Percentiles rank a stretch among this genome's conserved stretches.
phyloP scores from a whole-genome alignment of 2,888 invertebrate species.

The Habroteleia sp. region DNA sequence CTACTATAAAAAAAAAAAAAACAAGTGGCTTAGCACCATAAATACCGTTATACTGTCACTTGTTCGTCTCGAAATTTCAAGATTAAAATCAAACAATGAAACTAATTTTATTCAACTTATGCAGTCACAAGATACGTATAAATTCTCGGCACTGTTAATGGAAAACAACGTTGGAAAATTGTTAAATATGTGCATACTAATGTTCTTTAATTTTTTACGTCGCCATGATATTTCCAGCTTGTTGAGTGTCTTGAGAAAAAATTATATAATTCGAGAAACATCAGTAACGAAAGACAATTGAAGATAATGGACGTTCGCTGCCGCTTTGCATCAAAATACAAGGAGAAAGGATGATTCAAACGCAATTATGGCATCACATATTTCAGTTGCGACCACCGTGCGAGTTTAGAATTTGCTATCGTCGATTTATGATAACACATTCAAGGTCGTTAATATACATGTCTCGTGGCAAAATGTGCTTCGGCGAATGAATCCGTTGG shows the following conservation, averaged over 20 bases:
- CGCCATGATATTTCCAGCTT: slow-evolving; percentile 2
- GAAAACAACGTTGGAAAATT: slow-evolving; percentile 33
- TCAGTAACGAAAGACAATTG: slow-evolving; percentile 30
- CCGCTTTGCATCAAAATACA: slow-evolving; percentile 24
- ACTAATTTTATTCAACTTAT: slow-evolving; percentile 23
- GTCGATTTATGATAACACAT: no score
- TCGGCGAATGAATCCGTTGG: no score
- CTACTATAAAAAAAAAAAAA: neutral
- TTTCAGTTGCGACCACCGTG: slow-evolving; percentile 47
- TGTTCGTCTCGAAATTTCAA: slow-evolving; percentile 7
- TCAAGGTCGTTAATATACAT: no score
- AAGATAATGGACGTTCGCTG: slow-evolving; percentile 23
- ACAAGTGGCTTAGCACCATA: slow-evolving; percentile 2
- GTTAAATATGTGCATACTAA: slow-evolving; percentile 42
- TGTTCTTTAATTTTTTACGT: slow-evolving; percentile 33
- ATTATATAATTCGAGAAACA: slow-evolving; percentile 22
- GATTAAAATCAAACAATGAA: slow-evolving; percentile 29
- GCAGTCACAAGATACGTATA: neutral
- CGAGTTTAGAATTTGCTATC: slow-evolving; percentile 27
- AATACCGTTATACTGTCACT: slow-evolving; percentile 8
- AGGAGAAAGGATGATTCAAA: slow-evolving; percentile 34
- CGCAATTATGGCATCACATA: slow-evolving; percentile 33
- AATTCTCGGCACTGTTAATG: slow-evolving; percentile 25
- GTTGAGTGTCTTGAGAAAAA: slow-evolving; percentile 15
- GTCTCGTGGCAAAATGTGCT: no score